Conservation (phyloP, 2,888 invertebrate genomes). For the Antheraea yamamai region DNA sequence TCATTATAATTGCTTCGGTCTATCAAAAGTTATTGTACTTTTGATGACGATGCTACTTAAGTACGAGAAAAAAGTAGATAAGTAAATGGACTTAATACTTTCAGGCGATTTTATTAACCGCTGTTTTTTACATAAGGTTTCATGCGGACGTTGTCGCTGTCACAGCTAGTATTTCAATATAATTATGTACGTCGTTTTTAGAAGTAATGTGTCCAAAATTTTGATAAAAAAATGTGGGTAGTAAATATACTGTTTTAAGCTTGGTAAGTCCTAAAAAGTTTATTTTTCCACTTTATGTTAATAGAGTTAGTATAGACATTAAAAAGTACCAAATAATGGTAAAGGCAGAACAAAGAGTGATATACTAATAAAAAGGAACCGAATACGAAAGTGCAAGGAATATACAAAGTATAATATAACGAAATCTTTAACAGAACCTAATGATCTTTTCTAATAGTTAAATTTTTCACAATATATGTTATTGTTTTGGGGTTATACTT, state of each 20-base stretch:
- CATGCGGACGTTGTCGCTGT: too few relatives aligned
- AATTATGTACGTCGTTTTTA: neutral
- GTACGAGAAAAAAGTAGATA: too few relatives aligned
- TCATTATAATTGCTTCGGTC: too few relatives aligned
- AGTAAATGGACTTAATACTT: too few relatives aligned
- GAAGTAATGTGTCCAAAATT: neutral
- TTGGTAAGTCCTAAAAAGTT: neutral
- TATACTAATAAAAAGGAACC: neutral
- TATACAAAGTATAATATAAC: neutral
- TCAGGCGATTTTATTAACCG: too few relatives aligned
- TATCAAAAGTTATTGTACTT: too few relatives aligned
- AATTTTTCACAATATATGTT: neutral
- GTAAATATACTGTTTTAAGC: neutral
- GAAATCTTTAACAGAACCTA: neutral
- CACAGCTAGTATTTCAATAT: neutral
- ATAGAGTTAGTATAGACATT: neutral
- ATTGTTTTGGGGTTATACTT: neutral
- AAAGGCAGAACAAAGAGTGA: neutral
- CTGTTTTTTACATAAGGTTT: too few relatives aligned
- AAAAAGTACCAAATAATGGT: neutral
- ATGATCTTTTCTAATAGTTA: neutral
- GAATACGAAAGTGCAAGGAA: neutral
- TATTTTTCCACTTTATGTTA: neutral
- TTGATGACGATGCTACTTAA: too few relatives aligned
- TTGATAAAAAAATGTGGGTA: neutral